Base-by-base conservation (phyloP, 2,797 vertebrate genomes). In the Chelidonichthys spinosus region DNA sequence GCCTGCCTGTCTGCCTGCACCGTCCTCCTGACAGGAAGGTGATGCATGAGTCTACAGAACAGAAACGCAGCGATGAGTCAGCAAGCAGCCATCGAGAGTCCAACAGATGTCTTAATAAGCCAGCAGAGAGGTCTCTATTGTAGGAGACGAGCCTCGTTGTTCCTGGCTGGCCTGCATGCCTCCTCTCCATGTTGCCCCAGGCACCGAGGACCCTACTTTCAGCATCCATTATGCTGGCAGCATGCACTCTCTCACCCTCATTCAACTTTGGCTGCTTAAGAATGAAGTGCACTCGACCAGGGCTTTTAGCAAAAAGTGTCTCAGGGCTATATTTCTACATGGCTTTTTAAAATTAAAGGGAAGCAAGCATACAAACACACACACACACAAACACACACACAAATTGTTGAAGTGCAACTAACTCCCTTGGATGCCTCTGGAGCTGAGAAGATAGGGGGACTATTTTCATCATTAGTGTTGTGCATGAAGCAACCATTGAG, bases 61-160 rank as follows among this genome's bases (percentile, higher is more conserved):
- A 85, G 74, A 90, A 85, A 89, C 78, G 82, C 74, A 85, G 90
- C n/a, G 81, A 87, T 94, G 92, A 92, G 89, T 94, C 92, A 93
- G 91, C 88, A 88, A 58, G 83, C 85, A 85, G 84, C 81, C 87
- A 85, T 87, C 75, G 70, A 80, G 43, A 80, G 83, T 85, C 87
- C 89, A 86, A 92, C 91, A 86, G 82, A 85, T 59, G 81, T 91
- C 85, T 86, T 88, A 87, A 90, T 84, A 85, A 87, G 81, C 56
- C 69, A 74, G 69, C 35, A 55, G 56, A 72, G 80, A 82, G 46
- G 69, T 81, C 62, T 78, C 70, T 44, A 65, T 74, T 74, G 76
- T 66, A 50, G 81, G 62, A 87, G 73, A 72, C 66, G 43, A 43
- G 72, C 69, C 76, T 87, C 17, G 68, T 78, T 77, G 74, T 87